Conservation (phyloP, 92 coral and sea anemone genomes). For the Pocillopora meandrina region DNA sequence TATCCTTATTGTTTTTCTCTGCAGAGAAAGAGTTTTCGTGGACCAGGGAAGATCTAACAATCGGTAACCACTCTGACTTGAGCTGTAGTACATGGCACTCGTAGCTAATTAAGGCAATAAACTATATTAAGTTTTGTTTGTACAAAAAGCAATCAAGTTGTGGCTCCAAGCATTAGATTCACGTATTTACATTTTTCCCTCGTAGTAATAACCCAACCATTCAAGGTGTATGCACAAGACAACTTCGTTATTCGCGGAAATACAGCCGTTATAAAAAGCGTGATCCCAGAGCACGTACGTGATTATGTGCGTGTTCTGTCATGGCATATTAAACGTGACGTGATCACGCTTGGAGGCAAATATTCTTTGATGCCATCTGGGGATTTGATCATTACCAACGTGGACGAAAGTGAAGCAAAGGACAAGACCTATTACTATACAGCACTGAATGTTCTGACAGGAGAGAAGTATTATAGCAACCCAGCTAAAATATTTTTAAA, state of each 20-base stretch:
- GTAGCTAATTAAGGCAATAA: too few species aligned
- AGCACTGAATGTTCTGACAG: slow-evolving; percentile 79
- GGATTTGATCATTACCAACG: slow-evolving; percentile 84
- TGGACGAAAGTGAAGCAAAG: slow-evolving; percentile 50
- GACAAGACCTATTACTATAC: slow-evolving; percentile 70
- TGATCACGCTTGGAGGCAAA: slow-evolving; percentile 71
- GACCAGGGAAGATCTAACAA: too few species aligned
- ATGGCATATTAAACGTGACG: slow-evolving; percentile 75
- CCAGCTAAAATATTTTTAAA: slow-evolving; percentile 76
- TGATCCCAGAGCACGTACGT: slow-evolving; percentile 68
- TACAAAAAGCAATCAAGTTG: too few species aligned
- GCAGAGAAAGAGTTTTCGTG: too few species aligned
- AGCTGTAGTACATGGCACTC: too few species aligned
- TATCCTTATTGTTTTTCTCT: too few species aligned
- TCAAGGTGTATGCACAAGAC: slow-evolving; percentile 80
- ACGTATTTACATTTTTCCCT: background rate
- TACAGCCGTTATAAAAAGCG: slow-evolving; percentile 84
- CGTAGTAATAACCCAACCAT: slow-evolving; percentile 78
- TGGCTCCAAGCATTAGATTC: background rate
- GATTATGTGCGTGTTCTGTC: slow-evolving; percentile 79
- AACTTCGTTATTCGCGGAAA: slow-evolving; percentile 74
- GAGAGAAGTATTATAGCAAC: slow-evolving; percentile 77
- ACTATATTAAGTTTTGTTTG: too few species aligned
- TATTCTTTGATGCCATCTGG: slow-evolving; percentile 88
- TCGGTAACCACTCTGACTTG: too few species aligned